These are phyloP conservation scores for Anguilla obscura DNA, from an alignment of 2,797 vertebrate species.

Conservation along the genomic window DNA sequence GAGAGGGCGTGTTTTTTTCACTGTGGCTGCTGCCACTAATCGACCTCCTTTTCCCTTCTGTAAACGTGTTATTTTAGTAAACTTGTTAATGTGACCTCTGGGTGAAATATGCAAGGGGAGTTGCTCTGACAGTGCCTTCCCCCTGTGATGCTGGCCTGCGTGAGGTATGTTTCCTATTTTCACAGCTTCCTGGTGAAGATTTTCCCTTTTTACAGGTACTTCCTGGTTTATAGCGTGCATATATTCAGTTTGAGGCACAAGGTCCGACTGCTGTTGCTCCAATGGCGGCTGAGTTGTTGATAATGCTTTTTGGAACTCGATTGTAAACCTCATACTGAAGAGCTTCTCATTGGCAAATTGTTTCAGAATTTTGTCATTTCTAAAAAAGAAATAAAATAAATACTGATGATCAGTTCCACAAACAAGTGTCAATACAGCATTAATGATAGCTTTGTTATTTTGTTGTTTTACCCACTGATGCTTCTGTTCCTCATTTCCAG, in stretches of 20 bases:
- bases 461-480: not conserved
- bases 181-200: not conserved
- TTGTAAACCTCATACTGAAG: conserved; percentile 39
- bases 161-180: conserved; percentile 2
- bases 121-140: conserved; percentile 5
- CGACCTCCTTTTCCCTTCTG: conserved; percentile 2
- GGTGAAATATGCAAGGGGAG: conserved; percentile 17
- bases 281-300: conserved; percentile 26
- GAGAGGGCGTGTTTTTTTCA: not conserved
- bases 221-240: conserved; percentile 8
- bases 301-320: conserved; percentile 44
- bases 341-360: conserved; percentile 32
- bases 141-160: not conserved
- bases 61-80: not conserved
- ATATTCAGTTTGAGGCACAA: conserved; percentile 4
- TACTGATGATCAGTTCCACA: conserved; percentile 17
- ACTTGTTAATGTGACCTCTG: conserved; percentile 19
- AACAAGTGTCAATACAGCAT: not conserved
- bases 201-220: not conserved
- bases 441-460: not conserved
- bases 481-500: not conserved
- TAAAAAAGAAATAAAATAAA: conserved; percentile 41
- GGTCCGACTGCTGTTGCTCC: conserved; percentile 6
- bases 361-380: conserved; percentile 47
- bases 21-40: conserved; percentile 19